phyloP scores from a whole-genome alignment of 2,113 vertebrate genomes.

The Prochilodus magdalenae region DNA sequence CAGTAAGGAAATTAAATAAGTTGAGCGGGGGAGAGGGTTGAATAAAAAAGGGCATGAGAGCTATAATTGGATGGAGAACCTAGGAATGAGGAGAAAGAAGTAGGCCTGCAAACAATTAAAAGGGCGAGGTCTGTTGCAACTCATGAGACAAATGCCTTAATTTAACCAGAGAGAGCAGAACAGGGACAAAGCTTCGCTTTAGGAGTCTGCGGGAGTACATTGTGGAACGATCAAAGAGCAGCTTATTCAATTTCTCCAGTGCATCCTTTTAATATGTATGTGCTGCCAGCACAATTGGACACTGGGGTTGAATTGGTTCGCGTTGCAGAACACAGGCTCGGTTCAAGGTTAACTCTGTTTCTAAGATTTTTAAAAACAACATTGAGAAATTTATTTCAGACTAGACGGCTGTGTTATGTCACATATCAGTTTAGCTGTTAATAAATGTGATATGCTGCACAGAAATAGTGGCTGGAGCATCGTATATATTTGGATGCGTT shows the following conservation, averaged over 20 bases:
- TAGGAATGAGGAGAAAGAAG: slow-evolving; percentile 31
- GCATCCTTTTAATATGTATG: slow-evolving; percentile 58
- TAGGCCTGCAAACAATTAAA: slow-evolving; percentile 26
- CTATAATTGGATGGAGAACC: slow-evolving; percentile 49
- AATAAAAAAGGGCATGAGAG: slow-evolving; percentile 18
- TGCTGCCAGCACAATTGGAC: slow-evolving; percentile 47
- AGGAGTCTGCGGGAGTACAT: slow-evolving; percentile 33
- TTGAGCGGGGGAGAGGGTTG: slow-evolving; percentile 1
- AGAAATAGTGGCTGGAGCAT: not conserved
- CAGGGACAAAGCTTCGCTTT: slow-evolving; percentile 39
- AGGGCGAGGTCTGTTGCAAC: slow-evolving; percentile 32
- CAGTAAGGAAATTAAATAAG: slow-evolving; percentile 37
- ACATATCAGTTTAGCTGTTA: not conserved
- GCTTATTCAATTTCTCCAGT: slow-evolving; percentile 55
- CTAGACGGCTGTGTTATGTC: not conserved
- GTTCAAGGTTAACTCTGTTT: slow-evolving; percentile 57
- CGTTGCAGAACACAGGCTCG: slow-evolving; percentile 24
- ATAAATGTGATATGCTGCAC: not conserved
- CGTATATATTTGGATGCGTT: not conserved
- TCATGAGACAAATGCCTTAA: slow-evolving; percentile 22
- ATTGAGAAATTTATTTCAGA: not conserved
- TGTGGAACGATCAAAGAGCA: slow-evolving; percentile 61
- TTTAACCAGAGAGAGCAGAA: slow-evolving; percentile 40
- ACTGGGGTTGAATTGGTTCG: slow-evolving; percentile 54
- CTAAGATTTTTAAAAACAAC: not conserved